Evolutionary conservation across 2,113 vertebrate species (phyloP).

Genomic region (Takifugu flavidus): DNA sequence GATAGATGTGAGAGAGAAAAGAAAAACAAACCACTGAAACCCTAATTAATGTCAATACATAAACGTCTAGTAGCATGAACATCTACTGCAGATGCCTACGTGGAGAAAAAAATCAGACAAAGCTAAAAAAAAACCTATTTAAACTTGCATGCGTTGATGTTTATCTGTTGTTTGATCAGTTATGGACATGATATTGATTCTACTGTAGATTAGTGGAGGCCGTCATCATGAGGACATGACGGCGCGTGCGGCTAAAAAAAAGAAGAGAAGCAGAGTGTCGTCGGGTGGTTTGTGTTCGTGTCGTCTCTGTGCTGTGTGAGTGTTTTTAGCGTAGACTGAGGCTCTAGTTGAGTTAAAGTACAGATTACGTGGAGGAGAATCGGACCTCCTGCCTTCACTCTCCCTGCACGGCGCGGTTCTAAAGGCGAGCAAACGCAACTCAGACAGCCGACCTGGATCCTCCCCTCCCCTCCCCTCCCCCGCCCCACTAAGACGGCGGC

Average conservation of each 20-base stretch:
- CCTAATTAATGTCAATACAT: constrained; percentile 44
- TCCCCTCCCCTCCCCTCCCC: too few species aligned
- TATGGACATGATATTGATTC: constrained; percentile 79
- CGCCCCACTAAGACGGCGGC: neutral
- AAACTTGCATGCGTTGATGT: constrained; percentile 96
- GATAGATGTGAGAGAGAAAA: constrained; percentile 68
- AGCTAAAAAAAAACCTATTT: constrained; percentile 68
- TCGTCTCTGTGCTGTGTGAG: constrained; percentile 90
- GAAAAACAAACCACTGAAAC: constrained; percentile 49
- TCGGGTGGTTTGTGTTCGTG: constrained; percentile 92
- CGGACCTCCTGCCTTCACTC: constrained; percentile 58
- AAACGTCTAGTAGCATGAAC: constrained; percentile 84
- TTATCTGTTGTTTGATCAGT: constrained; percentile 85
- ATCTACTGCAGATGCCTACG: constrained; percentile 67
- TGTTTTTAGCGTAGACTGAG: constrained; percentile 84
- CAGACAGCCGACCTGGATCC: constrained; percentile 14
- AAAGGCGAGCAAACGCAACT: constrained; percentile 34
- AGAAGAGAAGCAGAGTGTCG: constrained; percentile 85
- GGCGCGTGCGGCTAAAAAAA: constrained; percentile 75
- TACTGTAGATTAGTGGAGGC: constrained; percentile 86
- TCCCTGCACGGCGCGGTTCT: constrained; percentile 21
- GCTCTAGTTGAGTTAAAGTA: constrained; percentile 80
- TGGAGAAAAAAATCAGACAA: constrained; percentile 44
- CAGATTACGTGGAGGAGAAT: constrained; percentile 67
- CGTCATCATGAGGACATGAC: constrained; percentile 84